Evolutionary conservation across 2,113 vertebrate genomes (phyloP).

Genomic region (Podiceps cristatus): DNA sequence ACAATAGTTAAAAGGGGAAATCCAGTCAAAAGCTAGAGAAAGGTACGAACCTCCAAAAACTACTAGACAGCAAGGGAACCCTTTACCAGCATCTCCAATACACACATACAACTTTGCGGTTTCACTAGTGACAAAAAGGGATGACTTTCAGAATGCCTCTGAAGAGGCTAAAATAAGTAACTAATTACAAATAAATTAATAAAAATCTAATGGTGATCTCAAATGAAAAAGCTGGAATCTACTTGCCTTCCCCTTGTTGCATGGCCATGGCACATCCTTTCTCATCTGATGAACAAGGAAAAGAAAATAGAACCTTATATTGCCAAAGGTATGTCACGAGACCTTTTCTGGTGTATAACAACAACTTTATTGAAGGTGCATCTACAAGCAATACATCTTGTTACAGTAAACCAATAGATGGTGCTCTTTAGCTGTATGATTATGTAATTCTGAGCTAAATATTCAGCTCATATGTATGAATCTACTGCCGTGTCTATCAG

Average conservation of each 20-base stretch:
- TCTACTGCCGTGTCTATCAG: background rate
- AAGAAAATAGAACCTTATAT: background rate
- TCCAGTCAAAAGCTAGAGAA: background rate
- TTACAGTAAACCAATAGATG: conserved; percentile 40
- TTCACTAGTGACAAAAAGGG: background rate
- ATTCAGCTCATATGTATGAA: background rate
- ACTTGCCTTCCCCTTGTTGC: background rate
- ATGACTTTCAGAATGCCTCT: background rate
- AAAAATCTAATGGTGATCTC: background rate
- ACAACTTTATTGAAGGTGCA: background rate
- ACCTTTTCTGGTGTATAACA: background rate
- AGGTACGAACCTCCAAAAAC: background rate
- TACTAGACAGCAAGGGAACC: background rate
- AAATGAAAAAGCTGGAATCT: background rate
- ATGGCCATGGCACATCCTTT: background rate
- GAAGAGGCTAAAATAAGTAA: background rate
- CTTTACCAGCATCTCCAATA: background rate
- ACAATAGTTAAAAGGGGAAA: background rate
- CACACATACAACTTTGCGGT: background rate
- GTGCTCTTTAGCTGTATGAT: conserved; percentile 55
- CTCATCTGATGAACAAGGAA: background rate
- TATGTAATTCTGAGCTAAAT: background rate
- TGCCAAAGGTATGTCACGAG: background rate
- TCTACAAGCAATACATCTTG: background rate
- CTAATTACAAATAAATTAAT: background rate